Evolutionary conservation across 2,888 invertebrate species (phyloP).

Genomic region (Drosophila planitibia): DNA sequence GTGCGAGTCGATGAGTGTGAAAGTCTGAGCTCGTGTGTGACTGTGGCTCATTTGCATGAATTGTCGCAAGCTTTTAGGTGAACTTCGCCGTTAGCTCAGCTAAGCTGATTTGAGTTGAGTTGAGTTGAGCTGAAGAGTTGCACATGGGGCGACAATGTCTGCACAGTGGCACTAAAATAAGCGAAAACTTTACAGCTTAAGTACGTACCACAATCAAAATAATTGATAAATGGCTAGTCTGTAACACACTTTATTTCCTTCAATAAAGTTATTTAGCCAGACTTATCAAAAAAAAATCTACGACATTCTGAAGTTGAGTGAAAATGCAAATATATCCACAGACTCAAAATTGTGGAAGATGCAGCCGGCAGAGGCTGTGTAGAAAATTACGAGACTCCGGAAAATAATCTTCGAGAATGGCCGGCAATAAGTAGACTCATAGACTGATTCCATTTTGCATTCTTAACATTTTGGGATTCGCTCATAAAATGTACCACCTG

Average conservation of each 20-base stretch:
- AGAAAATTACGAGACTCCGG: background rate
- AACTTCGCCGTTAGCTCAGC: conserved; percentile 59
- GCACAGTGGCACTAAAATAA: conserved; percentile 31
- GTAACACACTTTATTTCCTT: background rate
- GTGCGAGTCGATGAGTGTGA: conserved; percentile 41
- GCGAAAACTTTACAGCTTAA: background rate
- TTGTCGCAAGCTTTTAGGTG: conserved; percentile 78
- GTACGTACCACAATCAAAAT: background rate
- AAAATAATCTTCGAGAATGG: background rate
- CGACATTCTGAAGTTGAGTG: background rate
- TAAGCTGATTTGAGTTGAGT: conserved; percentile 22
- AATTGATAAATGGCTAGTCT: background rate
- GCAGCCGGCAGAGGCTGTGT: background rate
- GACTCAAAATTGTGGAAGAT: background rate
- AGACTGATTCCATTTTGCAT: background rate
- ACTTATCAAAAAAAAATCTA: background rate
- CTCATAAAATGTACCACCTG: fast-evolving
- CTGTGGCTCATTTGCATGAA: conserved; percentile 80
- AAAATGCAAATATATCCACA: background rate
- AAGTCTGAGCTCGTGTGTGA: conserved; percentile 54
- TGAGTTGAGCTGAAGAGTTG: conserved; percentile 35
- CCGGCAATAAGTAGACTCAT: background rate
- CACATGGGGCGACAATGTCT: conserved; percentile 41
- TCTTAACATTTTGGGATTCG: background rate
- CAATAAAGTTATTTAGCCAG: background rate